These are phyloP conservation scores for Bothrops jararaca DNA, from an alignment of 2,113 vertebrate species.

Conservation along the genomic window DNA sequence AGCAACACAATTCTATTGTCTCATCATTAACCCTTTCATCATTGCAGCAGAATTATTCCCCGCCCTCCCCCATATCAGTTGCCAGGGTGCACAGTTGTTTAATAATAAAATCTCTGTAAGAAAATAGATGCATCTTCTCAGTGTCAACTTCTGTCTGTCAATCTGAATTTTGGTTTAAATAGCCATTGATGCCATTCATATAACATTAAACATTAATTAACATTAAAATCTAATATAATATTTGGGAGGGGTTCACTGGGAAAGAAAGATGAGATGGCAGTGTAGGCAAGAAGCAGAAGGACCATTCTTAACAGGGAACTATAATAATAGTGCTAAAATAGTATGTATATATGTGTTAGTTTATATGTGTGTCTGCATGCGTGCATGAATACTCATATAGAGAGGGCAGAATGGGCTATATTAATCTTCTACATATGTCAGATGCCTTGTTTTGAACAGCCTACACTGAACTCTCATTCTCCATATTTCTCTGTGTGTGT, in stretches of 20 bases:
- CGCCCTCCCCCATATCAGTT: neutral
- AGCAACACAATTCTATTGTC: conserved; percentile 68
- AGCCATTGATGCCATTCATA: conserved; percentile 27
- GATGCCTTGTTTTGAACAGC: neutral
- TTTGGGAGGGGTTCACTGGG: neutral
- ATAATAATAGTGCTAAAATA: neutral
- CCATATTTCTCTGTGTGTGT: neutral
- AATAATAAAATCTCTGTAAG: conserved; percentile 35
- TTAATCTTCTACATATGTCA: neutral
- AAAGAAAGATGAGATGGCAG: neutral
- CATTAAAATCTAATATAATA: neutral
- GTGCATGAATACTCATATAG: neutral
- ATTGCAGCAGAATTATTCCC: conserved; percentile 39
- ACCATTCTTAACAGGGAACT: neutral
- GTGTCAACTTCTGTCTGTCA: conserved; percentile 1
- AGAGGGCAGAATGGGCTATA: neutral
- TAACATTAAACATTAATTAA: neutral
- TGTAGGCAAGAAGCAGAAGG: neutral
- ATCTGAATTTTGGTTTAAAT: conserved; percentile 27
- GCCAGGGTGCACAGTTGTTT: neutral
- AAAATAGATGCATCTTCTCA: conserved; percentile 33
- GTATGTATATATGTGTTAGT: neutral
- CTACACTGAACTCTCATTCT: neutral
- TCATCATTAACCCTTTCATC: conserved; percentile 69
- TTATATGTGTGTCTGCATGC: neutral